Evolutionary conservation across 2,888 invertebrate genomes (phyloP).

Genomic region (Papilio protenor): DNA sequence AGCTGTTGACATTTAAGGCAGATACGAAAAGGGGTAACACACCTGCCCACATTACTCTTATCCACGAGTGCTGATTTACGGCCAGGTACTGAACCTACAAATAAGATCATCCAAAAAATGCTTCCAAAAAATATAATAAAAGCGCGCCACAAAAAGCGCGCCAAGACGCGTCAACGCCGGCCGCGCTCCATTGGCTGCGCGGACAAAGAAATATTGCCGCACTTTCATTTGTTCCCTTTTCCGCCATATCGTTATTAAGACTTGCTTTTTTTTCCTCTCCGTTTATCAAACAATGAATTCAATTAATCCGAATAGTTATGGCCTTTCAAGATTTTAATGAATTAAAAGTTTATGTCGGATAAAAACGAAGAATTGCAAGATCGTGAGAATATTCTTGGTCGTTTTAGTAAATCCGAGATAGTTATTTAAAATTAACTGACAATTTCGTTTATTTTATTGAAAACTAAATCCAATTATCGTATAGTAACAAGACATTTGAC

Average conservation of each 20-base stretch:
- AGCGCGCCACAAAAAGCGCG: conserved; percentile 76
- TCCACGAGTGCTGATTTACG: conserved; percentile 77
- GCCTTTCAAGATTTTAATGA: conserved; percentile 15
- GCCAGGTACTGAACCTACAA: conserved; percentile 80
- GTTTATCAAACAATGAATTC: conserved; percentile 28
- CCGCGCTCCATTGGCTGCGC: conserved; percentile 75
- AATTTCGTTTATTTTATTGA: not conserved
- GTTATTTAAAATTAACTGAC: not conserved
- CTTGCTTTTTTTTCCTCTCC: conserved; percentile 30
- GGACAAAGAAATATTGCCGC: conserved; percentile 81
- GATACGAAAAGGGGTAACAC: conserved; percentile 73
- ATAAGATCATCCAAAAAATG: conserved; percentile 80
- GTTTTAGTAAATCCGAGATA: not conserved
- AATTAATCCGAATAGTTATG: conserved; percentile 33
- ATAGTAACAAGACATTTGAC: conserved; percentile 12
- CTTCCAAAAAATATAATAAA: conserved; percentile 81
- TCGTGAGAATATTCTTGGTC: conserved; percentile 11
- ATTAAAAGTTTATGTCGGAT: conserved; percentile 6
- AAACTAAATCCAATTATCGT: conserved; percentile 14
- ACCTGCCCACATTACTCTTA: conserved; percentile 76
- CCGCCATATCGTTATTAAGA: conserved; percentile 55
- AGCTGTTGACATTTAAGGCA: conserved; percentile 39
- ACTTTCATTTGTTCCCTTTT: conserved; percentile 68
- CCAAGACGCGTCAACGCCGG: conserved; percentile 76
- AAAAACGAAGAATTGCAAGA: conserved; percentile 6